A percentile compares a stretch with the other conserved stretches of the same genome.
Evolutionary conservation across 1,140 invertebrate species (phyloP).

Genomic region (Drosophila virilis): DNA sequence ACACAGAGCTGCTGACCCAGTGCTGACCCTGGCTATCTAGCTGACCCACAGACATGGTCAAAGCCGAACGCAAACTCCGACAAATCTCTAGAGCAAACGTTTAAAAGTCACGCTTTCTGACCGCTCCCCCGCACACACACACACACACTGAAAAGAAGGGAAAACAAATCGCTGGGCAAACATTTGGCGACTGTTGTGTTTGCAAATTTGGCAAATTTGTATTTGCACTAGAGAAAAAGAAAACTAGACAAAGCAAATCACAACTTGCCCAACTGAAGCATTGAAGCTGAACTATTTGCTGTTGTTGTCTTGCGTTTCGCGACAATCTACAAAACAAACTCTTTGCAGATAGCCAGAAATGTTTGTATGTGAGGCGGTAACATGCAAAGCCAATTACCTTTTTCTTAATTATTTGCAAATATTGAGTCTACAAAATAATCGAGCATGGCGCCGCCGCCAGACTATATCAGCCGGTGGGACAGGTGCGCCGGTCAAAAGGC

Average conservation of each 20-base stretch:
- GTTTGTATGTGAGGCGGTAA: conserved; percentile 38
- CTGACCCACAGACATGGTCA: conserved; percentile 29
- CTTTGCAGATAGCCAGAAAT: conserved; percentile 39
- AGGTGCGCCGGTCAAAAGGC: conserved; percentile 30
- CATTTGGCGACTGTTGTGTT: conserved; percentile 58
- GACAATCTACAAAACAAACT: conserved; percentile 61
- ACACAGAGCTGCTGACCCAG: conserved; percentile 17
- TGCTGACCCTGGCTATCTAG: conserved; percentile 19
- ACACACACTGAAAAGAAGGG: conserved; percentile 27
- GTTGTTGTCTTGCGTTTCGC: conserved; percentile 18
- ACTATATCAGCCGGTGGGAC: conserved; percentile 4
- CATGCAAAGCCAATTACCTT: conserved; percentile 71
- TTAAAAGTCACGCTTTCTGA: conserved; percentile 53
- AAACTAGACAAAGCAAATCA: conserved; percentile 26
- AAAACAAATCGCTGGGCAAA: conserved; percentile 59
- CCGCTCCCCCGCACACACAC: conserved; percentile 23
- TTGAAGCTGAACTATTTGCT: conserved; percentile 14
- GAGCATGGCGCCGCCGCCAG: conserved; percentile 22
- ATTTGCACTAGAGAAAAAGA: conserved; percentile 39
- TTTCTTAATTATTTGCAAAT: conserved; percentile 74
- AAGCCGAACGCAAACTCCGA: conserved; percentile 3
- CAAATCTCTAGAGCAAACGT: conserved; percentile 10
- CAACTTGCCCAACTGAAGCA: conserved; percentile 36
- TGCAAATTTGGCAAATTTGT: conserved; percentile 58
- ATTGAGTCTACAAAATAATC: conserved; percentile 41